Evolutionary conservation across 2,797 vertebrate genomes (phyloP).

Genomic region (Pelobates cultripes): DNA sequence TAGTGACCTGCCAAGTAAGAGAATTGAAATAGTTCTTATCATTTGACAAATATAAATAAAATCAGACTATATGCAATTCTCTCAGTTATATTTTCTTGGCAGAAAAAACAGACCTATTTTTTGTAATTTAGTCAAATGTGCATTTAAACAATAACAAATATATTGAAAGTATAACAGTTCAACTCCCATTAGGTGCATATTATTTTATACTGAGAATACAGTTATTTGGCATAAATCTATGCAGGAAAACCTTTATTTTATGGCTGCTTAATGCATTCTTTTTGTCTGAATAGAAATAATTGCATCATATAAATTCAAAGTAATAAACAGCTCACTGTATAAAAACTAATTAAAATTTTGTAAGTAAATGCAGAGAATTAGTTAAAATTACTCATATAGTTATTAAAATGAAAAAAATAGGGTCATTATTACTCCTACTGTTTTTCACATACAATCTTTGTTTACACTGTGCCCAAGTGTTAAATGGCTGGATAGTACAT

Average conservation of each 20-base stretch:
- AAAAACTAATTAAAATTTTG: constrained; percentile 68
- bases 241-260: constrained; percentile 50
- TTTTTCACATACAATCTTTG: constrained; percentile 71
- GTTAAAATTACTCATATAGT: constrained; percentile 69
- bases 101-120: not conserved
- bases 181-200: constrained; percentile 46
- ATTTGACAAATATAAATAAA: not conserved
- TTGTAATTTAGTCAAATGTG: constrained; percentile 4
- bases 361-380: constrained; percentile 70
- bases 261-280: constrained; percentile 56
- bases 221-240: constrained; percentile 26
- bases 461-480: constrained; percentile 82
- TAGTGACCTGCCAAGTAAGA: no score
- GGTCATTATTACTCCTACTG: constrained; percentile 65
- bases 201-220: constrained; percentile 38
- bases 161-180: constrained; percentile 5
- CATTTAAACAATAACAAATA: constrained; percentile 36
- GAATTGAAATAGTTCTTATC: no score
- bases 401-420: constrained; percentile 71
- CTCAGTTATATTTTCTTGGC: constrained; percentile 16
- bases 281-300: constrained; percentile 61
- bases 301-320: constrained; percentile 59
- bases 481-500: constrained; percentile 85
- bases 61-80: not conserved
- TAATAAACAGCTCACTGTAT: constrained; percentile 61